Evolutionary conservation across 2,888 invertebrate species (phyloP), one percentile per base, ranked within the genome.

Genomic region (Rhorus exstirpatorius): DNA sequence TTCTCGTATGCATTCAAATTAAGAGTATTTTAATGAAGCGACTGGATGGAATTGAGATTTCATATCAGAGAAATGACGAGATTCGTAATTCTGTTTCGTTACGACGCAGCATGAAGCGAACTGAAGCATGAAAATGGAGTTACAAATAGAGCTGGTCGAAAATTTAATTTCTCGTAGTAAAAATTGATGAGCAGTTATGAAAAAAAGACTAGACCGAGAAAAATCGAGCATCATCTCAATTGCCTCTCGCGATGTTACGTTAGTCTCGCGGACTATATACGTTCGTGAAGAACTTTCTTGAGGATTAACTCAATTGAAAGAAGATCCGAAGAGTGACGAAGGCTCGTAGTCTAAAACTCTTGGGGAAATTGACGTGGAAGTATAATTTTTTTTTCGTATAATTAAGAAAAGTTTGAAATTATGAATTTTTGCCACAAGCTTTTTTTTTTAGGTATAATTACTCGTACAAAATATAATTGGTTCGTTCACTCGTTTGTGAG

Each of bases 1-100:
- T 61, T 10, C 41, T 10, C 1, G 14, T 31, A 55, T 38, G 17
- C 35, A 63, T 41, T 70, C 35, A 17, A 12, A 49, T 53, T 55
- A 44, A 65, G 17, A 44, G 38, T 63, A 53, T 71, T 79, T 75
- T 26, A 58, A 35, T 68, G 10, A 14, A 72, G 67, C 35, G 12
- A 19, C 26, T 51, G 21, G 19, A 55, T 21, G 31, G 17, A 63
- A 71, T 79, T 51, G 65, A 38, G 41, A 70, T 75, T 74, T 58
- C 17, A 35, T 60, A 14, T 61, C 51, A 24, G 21, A n/a, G 24
- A 19, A n/a, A 60, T 3, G 14, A 31, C 7, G 17, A 60, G 17
- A 41, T 58, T 76, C 55, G 70, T 76, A 51, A 71, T 76, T 49
- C 26, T 41, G 24, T 55, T 19, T 31, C 61, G 70, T 21, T 46